Evolutionary conservation across 2,113 vertebrate genomes (phyloP).

Genomic region (Dipodomys stephensi): DNA sequence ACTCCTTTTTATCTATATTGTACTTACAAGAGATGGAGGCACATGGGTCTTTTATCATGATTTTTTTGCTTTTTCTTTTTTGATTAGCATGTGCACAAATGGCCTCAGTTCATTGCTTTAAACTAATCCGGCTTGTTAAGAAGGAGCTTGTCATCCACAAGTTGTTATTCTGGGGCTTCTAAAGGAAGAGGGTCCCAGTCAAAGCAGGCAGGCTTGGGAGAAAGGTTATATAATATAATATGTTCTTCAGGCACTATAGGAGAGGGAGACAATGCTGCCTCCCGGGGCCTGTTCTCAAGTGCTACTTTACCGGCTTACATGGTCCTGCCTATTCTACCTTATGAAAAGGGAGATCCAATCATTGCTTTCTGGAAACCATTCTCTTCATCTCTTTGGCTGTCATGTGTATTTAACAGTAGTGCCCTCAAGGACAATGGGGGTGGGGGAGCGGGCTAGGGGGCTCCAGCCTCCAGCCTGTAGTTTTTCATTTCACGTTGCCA

Average conservation of each 20-base stretch:
- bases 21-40: constrained; percentile 61
- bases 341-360: constrained; percentile 81
- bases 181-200: constrained; percentile 64
- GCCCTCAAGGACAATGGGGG: constrained; percentile 86
- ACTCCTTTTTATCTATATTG: constrained; percentile 62
- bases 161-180: constrained; percentile 67
- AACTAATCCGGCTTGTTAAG: constrained; percentile 77
- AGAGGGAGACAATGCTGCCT: constrained; percentile 77
- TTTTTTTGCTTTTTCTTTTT: constrained; percentile 53
- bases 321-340: constrained; percentile 82
- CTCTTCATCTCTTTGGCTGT: constrained; percentile 84
- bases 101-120: constrained; percentile 74
- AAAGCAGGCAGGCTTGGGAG: constrained; percentile 75
- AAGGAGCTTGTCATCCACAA: constrained; percentile 77
- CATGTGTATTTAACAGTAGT: constrained; percentile 86
- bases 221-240: constrained; percentile 79
- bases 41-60: constrained; percentile 63
- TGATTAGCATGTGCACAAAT: constrained; percentile 74
- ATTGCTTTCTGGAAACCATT: constrained; percentile 85
- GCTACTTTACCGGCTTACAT: constrained; percentile 82
- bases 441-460: constrained; percentile 83
- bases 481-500: constrained; percentile 85
- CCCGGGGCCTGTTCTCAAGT: constrained; percentile 78
- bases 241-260: constrained; percentile 73
- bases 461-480: constrained; percentile 82